phyloP scores from a whole-genome alignment of 2,113 vertebrate species.

The Phalacrocorax aristotelis region DNA sequence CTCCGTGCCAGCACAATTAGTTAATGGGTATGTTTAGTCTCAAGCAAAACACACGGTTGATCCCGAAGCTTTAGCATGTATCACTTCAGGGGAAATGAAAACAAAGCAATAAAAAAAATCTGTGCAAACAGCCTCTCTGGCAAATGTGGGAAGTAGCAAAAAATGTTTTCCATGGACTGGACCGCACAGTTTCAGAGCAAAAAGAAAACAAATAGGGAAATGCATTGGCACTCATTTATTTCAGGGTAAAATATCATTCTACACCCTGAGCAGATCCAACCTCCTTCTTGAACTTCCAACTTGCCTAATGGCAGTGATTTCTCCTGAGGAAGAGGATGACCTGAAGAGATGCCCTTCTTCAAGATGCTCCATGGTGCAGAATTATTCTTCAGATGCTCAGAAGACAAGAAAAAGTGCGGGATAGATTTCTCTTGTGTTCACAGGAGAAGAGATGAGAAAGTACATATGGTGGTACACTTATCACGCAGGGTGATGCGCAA shows the following conservation, averaged over 20 bases:
- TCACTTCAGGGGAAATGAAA: neutral
- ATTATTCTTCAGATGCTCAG: neutral
- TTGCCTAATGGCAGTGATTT: neutral
- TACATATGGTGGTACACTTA: neutral
- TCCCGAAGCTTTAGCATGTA: neutral
- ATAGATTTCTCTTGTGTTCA: neutral
- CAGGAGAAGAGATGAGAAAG: neutral
- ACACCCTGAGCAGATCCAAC: neutral
- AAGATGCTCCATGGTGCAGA: neutral
- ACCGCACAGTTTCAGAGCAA: neutral
- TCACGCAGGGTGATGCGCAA: neutral
- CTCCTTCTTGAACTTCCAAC: neutral
- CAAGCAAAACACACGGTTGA: neutral
- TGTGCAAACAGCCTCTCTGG: neutral
- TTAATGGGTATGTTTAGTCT: neutral
- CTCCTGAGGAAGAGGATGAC: neutral
- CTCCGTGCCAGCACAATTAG: conserved; percentile 8
- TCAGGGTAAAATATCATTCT: neutral
- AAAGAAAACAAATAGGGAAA: neutral
- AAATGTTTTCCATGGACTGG: neutral
- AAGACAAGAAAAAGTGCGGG: neutral
- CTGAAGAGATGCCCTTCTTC: neutral
- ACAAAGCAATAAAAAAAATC: neutral
- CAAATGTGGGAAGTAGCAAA: neutral
- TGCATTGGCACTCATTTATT: neutral